phyloP scores from a whole-genome alignment of 2,113 vertebrate species.

The Columba livia region DNA sequence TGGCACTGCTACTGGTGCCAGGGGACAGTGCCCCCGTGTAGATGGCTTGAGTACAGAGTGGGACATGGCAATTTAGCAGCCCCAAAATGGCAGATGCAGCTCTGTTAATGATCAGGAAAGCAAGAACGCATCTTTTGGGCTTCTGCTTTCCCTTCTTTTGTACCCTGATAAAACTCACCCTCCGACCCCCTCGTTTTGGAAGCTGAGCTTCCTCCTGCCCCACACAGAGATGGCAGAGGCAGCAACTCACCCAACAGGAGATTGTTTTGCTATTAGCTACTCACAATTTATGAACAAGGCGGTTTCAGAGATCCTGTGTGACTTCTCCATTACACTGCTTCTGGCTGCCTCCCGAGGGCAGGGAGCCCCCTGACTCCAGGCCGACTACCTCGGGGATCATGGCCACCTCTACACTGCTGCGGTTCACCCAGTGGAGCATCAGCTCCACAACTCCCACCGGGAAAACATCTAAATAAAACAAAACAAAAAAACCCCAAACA shows the following conservation, averaged over 20 bases:
- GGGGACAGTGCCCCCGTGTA: too few species aligned
- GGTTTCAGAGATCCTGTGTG: constrained; percentile 94
- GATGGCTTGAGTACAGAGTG: neutral
- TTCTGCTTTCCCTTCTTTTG: neutral
- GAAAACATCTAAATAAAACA: neutral
- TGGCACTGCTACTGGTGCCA: neutral
- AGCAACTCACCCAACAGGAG: neutral
- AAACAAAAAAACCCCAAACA: too few species aligned
- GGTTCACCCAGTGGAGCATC: neutral
- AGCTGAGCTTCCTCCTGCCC: neutral
- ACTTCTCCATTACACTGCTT: constrained; percentile 97
- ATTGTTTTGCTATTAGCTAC: constrained; percentile 25
- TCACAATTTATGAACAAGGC: constrained; percentile 96
- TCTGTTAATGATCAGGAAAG: neutral
- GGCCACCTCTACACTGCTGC: neutral
- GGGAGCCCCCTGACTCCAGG: neutral
- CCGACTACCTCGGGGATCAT: neutral
- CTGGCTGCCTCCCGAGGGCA: neutral
- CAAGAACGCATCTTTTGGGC: neutral
- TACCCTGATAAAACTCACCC: neutral
- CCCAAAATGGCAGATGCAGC: neutral
- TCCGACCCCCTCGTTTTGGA: neutral
- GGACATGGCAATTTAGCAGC: neutral
- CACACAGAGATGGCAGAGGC: neutral
- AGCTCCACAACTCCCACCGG: accelerated